These are phyloP conservation scores for Standfussiana lucernea DNA, from an alignment of 2,888 invertebrate species.

Conservation along the genomic window DNA sequence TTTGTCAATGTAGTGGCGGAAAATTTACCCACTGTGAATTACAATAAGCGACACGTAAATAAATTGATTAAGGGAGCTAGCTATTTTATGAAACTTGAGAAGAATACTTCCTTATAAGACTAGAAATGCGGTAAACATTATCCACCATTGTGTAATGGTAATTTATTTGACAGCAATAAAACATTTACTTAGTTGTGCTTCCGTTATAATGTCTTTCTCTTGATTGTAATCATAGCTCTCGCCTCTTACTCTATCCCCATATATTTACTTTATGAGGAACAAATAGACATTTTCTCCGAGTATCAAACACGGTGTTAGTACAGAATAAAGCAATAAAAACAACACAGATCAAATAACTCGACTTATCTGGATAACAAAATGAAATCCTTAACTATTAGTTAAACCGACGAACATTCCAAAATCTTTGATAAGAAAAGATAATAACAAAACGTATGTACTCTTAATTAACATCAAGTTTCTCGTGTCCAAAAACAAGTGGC, in stretches of 20 bases:
- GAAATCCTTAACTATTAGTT: slow-evolving; percentile 40
- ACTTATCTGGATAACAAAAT: slow-evolving; percentile 67
- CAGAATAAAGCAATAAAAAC: slow-evolving; percentile 59
- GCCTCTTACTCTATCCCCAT: slow-evolving; percentile 36
- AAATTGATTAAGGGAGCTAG: neutral
- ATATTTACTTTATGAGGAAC: slow-evolving; percentile 57
- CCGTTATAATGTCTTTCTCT: slow-evolving; percentile 54
- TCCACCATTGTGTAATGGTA: slow-evolving; percentile 53
- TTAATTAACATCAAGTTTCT: slow-evolving; percentile 73
- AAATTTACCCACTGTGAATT: neutral
- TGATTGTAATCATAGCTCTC: slow-evolving; percentile 63
- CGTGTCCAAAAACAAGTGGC: slow-evolving; percentile 76
- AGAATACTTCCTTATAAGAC: slow-evolving; percentile 22
- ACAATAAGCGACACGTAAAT: neutral
- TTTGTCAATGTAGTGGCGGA: neutral
- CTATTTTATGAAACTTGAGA: slow-evolving; percentile 46
- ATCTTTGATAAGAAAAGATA: slow-evolving; percentile 52
- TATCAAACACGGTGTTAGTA: slow-evolving; percentile 46
- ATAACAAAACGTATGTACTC: slow-evolving; percentile 56
- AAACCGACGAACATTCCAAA: slow-evolving; percentile 46
- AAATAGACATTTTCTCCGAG: slow-evolving; percentile 51
- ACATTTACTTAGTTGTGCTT: slow-evolving; percentile 48
- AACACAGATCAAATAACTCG: slow-evolving; percentile 69
- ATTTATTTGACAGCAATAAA: slow-evolving; percentile 67
- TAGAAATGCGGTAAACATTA: slow-evolving; percentile 48